phyloP scores from a whole-genome alignment of 2,113 vertebrate genomes.

The Rousettus leschenaultii region DNA sequence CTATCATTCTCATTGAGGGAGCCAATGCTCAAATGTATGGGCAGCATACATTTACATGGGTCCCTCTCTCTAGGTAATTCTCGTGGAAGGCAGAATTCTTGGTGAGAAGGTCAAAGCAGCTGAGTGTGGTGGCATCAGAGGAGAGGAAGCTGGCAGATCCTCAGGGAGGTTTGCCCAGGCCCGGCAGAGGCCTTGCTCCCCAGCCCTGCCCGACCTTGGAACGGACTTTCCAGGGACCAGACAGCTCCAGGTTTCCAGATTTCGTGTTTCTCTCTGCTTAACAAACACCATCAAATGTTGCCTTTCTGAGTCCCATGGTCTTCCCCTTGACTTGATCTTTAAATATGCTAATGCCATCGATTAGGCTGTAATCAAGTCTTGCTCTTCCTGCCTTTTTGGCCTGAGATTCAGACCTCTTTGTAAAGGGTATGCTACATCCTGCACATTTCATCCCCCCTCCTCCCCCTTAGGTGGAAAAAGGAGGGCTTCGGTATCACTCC shows the following conservation, averaged over 20 bases:
- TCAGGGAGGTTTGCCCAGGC: background rate
- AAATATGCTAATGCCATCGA: slow-evolving; percentile 66
- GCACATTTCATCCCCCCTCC: background rate
- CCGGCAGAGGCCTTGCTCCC: background rate
- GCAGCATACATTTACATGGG: too few relatives aligned
- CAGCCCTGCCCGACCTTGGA: background rate
- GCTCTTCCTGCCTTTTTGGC: slow-evolving; percentile 13
- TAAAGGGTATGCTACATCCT: background rate
- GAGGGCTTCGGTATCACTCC: background rate
- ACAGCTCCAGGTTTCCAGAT: background rate
- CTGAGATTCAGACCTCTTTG: background rate
- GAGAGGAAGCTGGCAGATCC: background rate
- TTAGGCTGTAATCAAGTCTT: slow-evolving; percentile 52
- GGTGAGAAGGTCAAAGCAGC: background rate
- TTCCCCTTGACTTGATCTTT: slow-evolving; percentile 60
- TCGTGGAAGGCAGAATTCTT: slow-evolving; percentile 8
- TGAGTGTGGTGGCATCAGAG: background rate
- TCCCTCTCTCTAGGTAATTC: background rate
- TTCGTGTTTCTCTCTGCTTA: background rate
- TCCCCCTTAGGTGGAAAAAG: background rate
- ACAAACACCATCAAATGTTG: slow-evolving; percentile 29
- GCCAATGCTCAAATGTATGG: background rate
- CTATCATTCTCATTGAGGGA: background rate
- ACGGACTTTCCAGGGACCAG: background rate
- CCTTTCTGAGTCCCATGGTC: background rate